These are phyloP conservation scores for Amaurobius ferox DNA, from an alignment of 2,888 invertebrate species.

Conservation along the genomic window DNA sequence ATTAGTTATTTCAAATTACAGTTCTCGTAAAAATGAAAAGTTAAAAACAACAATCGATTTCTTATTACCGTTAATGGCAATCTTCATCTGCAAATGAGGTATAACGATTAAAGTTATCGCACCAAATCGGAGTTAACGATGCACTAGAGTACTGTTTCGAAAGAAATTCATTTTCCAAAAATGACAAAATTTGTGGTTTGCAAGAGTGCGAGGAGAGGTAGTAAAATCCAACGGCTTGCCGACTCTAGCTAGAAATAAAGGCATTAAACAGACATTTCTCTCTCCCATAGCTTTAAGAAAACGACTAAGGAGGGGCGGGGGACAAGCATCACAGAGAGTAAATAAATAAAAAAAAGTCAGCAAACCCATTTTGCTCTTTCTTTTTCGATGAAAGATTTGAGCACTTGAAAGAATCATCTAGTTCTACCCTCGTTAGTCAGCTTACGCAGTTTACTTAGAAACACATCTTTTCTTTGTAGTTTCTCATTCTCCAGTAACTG, in stretches of 20 bases:
- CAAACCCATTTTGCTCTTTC: conserved; percentile 14
- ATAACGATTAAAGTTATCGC: neutral
- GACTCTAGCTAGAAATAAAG: neutral
- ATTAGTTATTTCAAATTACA: too few relatives aligned
- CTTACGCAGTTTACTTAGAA: conserved; percentile 43
- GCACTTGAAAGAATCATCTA: conserved; percentile 44
- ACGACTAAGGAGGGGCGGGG: neutral
- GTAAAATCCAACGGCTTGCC: neutral
- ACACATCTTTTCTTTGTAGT: conserved; percentile 24
- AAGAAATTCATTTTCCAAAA: neutral
- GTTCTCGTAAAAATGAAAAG: too few relatives aligned
- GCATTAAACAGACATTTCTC: neutral
- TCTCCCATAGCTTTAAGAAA: neutral
- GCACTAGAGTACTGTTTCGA: neutral
- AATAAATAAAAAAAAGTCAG: conserved; percentile 23
- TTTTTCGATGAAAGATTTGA: conserved; percentile 30
- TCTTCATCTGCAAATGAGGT: neutral
- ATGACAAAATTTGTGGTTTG: neutral
- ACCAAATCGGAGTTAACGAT: neutral
- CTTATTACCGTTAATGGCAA: too few relatives aligned
- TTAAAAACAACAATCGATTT: too few relatives aligned
- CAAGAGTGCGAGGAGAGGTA: neutral
- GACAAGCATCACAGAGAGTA: neutral
- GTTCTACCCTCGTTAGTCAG: conserved; percentile 29
- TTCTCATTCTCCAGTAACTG: conserved; percentile 15